Evolutionary conservation across 1,140 invertebrate genomes (phyloP).

Genomic region (Oryzaephilus surinamensis): DNA sequence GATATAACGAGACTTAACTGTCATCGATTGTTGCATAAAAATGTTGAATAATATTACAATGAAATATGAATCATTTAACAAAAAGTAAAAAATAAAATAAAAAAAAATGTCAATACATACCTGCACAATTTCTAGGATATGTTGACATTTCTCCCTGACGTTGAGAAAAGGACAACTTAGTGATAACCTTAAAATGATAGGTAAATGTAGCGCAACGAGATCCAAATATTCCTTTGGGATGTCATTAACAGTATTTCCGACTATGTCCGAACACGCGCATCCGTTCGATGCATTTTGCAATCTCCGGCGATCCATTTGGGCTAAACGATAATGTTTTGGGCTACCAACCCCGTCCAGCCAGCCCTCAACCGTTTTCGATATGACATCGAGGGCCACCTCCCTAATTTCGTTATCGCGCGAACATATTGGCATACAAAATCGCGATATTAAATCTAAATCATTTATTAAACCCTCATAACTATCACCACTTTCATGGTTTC

Average conservation of each 20-base stretch:
- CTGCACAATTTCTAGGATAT: conserved; percentile 46
- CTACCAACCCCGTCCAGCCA: conserved; percentile 45
- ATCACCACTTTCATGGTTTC: conserved; percentile 8
- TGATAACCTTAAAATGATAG: conserved; percentile 45
- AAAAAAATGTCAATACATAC: too few relatives aligned
- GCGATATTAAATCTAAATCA: conserved; percentile 42
- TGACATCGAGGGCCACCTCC: conserved; percentile 42
- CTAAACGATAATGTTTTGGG: conserved; percentile 32
- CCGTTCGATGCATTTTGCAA: conserved; percentile 13
- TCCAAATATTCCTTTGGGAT: conserved; percentile 42
- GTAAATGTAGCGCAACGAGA: conserved; percentile 44
- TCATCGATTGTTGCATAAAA: too few relatives aligned
- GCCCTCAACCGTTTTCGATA: conserved; percentile 44
- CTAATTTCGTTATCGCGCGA: conserved; percentile 42
- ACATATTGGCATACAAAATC: conserved; percentile 43
- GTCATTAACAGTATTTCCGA: conserved; percentile 38
- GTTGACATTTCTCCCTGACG: conserved; percentile 45
- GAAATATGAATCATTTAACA: too few relatives aligned
- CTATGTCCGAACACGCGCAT: conserved; percentile 21
- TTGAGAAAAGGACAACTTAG: conserved; percentile 48
- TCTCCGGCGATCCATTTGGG: conserved; percentile 11
- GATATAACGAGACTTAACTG: too few relatives aligned
- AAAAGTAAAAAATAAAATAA: too few relatives aligned
- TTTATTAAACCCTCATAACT: conserved; percentile 25
- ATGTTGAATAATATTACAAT: too few relatives aligned